Base-by-base conservation (phyloP, 2,888 invertebrate species). In the Bombylius major region DNA sequence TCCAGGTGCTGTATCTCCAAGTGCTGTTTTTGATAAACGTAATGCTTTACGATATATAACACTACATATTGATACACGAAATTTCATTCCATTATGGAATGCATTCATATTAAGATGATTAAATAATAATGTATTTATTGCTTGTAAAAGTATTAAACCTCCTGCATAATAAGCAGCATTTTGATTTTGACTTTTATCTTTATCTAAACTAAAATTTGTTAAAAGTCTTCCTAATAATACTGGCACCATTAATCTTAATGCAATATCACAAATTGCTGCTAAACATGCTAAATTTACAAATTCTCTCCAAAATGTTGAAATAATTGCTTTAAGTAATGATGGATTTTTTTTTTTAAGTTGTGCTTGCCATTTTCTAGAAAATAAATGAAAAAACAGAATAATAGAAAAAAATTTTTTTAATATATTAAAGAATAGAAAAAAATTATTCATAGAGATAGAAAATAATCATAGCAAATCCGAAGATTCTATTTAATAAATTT, bases 11-110 rank as follows among this genome's bases (percentile, higher is more conserved):
- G 92, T 91, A 66, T 90, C 82, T 1, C 87, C 86, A 46, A 93
- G 70, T 0, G 92, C 84, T 0, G 78, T 77, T 65, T 79, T 80
- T 65, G 83, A 86, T 46, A 87, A 71, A 59, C 77, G 76, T 48
- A 87, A 70, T 1, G 85, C 89, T 82, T 94, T 94, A 75, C 89
- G 82, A 66, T 89, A 93, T 63, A 95, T 82, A 11, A 93, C 73
- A 50, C 89, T 86, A 68, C 90, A 90, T 52, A 86, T 80, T 0
- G 90, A 89, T 1, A 91, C 82, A 59, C 92, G 78, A 65, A 91
- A 80, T 69, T 84, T 82, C 83, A 90, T 87, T 4, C 92, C 92
- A 50, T 87, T 78, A 63, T 87, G 84, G 73, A 84, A 85, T n/a
- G 81, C 82, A 6, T 77, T 78, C 75, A 84, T 82, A 66, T 84